Conservation (phyloP, 2,113 vertebrate species). For the Percina caprodes region DNA sequence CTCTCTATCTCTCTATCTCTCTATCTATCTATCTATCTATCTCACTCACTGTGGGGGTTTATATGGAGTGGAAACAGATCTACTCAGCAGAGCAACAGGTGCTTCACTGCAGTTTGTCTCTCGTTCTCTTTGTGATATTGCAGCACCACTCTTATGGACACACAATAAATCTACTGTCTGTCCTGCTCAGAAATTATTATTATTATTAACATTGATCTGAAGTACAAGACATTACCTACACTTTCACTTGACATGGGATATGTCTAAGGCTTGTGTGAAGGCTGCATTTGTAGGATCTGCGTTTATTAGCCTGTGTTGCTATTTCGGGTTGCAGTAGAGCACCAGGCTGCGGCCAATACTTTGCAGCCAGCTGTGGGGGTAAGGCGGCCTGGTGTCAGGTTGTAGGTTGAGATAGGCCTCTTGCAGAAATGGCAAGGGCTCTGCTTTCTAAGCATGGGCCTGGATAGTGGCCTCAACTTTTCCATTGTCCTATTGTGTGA, state of each 20-base stretch:
- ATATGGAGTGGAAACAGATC: constrained; percentile 7
- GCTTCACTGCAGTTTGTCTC: background rate
- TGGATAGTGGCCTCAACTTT: constrained; percentile 63
- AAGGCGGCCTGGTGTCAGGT: constrained; percentile 60
- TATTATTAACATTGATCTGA: background rate
- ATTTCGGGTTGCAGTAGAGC: constrained; percentile 61
- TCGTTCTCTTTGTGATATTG: constrained; percentile 1
- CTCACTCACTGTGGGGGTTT: background rate
- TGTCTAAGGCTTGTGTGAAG: constrained; percentile 26
- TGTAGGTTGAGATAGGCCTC: constrained; percentile 47
- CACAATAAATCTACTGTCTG: background rate
- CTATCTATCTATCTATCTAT: no score
- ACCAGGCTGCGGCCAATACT: constrained; percentile 29
- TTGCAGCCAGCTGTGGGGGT: constrained; percentile 55
- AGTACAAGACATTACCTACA: constrained; percentile 15
- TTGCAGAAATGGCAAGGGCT: constrained; percentile 48
- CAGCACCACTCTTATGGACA: background rate
- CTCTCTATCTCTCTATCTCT: no score
- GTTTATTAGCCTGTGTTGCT: constrained; percentile 67
- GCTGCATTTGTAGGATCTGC: constrained; percentile 37
- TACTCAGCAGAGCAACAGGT: constrained; percentile 32
- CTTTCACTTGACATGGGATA: constrained; percentile 30
- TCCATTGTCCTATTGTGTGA: constrained; percentile 74
- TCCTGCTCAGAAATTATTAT: background rate
- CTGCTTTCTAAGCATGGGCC: constrained; percentile 48